Evolutionary conservation across 2,888 invertebrate species (phyloP).

Genomic region (Thymelicus sylvestris): DNA sequence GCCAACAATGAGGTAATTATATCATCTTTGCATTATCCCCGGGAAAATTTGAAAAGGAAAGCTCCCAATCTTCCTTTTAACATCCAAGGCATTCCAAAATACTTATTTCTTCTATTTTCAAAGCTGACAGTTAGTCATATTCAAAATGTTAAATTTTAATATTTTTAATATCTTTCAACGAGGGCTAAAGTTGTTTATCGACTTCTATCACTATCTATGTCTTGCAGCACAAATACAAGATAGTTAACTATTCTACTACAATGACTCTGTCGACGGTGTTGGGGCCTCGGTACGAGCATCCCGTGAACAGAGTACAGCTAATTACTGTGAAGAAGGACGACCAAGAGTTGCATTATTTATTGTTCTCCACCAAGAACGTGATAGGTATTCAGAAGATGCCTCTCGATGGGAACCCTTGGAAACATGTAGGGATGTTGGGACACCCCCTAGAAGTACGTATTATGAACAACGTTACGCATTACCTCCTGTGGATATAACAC

Average conservation of each 20-base stretch:
- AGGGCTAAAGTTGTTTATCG: too few relatives aligned
- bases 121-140: too few relatives aligned
- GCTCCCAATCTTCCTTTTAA: too few relatives aligned
- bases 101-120: too few relatives aligned
- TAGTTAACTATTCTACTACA: constrained; percentile 86
- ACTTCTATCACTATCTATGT: background rate
- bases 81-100: too few relatives aligned
- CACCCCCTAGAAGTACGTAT: constrained; percentile 86
- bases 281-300: constrained; percentile 88
- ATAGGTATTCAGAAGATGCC: constrained; percentile 89
- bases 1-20: constrained; percentile 85
- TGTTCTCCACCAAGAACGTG: constrained; percentile 86
- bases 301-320: constrained; percentile 79
- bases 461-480: too few relatives aligned
- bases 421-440: constrained; percentile 85
- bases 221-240: constrained; percentile 87
- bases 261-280: constrained; percentile 87
- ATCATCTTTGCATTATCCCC: too few relatives aligned
- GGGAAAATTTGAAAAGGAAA: too few relatives aligned
- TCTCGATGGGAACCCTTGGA: constrained; percentile 90
- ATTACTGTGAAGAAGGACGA: constrained; percentile 56
- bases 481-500: too few relatives aligned
- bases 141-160: too few relatives aligned
- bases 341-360: constrained; percentile 73
- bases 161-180: too few relatives aligned